A percentile compares a stretch with the other conserved stretches of the same genome.
phyloP scores from a whole-genome alignment of 2,797 vertebrate genomes.

The Dendrocincla fuliginosa region DNA sequence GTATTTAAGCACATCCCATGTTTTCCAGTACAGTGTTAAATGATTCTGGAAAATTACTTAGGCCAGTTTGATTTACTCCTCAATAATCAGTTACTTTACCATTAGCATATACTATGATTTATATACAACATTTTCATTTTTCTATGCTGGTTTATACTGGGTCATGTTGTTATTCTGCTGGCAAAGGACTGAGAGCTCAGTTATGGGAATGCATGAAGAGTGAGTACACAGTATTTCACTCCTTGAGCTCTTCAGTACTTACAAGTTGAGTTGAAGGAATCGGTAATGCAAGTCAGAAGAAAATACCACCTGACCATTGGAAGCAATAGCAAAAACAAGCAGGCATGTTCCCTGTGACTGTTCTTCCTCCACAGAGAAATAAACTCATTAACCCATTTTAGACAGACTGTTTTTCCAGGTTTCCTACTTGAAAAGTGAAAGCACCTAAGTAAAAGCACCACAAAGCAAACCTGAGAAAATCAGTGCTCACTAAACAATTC shows the following conservation, averaged over 20 bases:
- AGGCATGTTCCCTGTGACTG: not conserved
- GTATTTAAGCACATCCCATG: not conserved
- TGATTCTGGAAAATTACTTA: not conserved
- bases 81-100: not conserved
- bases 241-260: not conserved
- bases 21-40: not conserved
- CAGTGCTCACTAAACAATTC: not conserved
- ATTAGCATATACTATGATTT: not conserved
- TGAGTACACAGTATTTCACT: not conserved
- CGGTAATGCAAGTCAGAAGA: not conserved
- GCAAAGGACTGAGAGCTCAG: not conserved
- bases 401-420: not conserved
- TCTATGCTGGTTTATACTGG: not conserved
- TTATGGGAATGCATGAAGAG: not conserved
- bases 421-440: not conserved
- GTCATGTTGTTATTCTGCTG: not conserved
- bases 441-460: not conserved
- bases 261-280: not conserved
- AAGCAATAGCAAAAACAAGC: not conserved
- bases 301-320: not conserved
- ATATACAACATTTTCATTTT: not conserved
- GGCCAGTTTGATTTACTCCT: not conserved
- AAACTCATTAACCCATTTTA: not conserved
- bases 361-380: not conserved
- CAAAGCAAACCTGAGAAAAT: not conserved